Base-by-base conservation (phyloP, 2,888 invertebrate species). In the Eubasilissa splendida region DNA sequence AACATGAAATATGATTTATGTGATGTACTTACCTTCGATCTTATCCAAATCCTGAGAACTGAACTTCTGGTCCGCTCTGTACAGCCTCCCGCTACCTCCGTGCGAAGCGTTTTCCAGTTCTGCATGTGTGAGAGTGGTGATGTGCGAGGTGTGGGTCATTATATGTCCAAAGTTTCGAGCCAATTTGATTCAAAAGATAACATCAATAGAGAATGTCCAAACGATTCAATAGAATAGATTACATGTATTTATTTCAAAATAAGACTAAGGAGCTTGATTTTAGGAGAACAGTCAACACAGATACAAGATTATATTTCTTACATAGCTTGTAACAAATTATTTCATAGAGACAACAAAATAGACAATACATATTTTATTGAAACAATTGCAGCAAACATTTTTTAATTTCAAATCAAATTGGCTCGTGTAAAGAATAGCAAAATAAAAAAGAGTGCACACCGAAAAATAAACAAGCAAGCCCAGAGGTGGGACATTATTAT, bases 21-120 rank as follows among this genome's bases (percentile, higher is more conserved):
- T 33, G 33, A 22, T 63, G 33, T 7, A 65, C 90, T 90, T 88
- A 91, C 91, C 91, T 90, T 88, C 86, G 82, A 88, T 87, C 85
- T 87, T 89, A 88, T 90, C 90, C 88, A 93, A 91, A 86, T 93
- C 93, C 89, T 91, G 92, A 77, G 89, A 93, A 89, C 90, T 91
- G 90, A 91, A 92, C 88, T 91, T 92, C 90, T 92, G 92, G 88
- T 92, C 88, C 83, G 89, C 92, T 90, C 92, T 92, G 90, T 91
- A 92, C 89, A 93, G 92, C 87, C 91, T 91, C 87, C 92, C 92
- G 88, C 91, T 90, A 89, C 91, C 90, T 87, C 90, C 90, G 87
- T 90, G 90, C 85, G 89, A 88, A 80, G 90, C 89, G 88, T 90
- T 90, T 87, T 90, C 90, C 90, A 91, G 88, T 88, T 90, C 91